Conservation (phyloP, 2,113 vertebrate species). For the Sinocyclocheilus anophthalmus region DNA sequence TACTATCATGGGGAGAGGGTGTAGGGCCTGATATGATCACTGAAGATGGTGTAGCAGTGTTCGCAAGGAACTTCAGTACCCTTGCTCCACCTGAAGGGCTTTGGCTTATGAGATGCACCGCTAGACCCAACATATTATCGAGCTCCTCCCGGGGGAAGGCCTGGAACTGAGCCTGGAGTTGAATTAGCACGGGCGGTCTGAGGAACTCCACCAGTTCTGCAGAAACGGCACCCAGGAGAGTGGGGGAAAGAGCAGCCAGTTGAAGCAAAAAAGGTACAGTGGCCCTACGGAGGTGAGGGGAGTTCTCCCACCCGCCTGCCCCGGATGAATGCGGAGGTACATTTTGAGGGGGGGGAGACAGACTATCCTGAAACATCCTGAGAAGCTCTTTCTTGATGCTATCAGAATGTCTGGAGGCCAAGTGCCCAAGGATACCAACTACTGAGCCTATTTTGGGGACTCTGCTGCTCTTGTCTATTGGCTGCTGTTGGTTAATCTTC, state of each 20-base stretch:
- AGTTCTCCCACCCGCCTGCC: constrained; percentile 69
- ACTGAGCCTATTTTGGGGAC: constrained; percentile 93
- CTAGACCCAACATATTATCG: constrained; percentile 85
- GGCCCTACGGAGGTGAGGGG: constrained; percentile 81
- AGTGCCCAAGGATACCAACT: constrained; percentile 90
- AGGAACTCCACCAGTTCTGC: constrained; percentile 88
- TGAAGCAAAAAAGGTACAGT: constrained; percentile 91
- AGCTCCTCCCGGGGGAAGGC: constrained; percentile 84
- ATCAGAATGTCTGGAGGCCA: constrained; percentile 86
- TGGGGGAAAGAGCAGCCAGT: constrained; percentile 87
- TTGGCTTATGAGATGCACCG: constrained; percentile 90
- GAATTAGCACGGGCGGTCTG: constrained; percentile 82
- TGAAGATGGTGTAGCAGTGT: constrained; percentile 88
- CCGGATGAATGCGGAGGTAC: constrained; percentile 67
- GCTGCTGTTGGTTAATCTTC: constrained; percentile 58
- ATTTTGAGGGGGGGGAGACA: constrained; percentile 73
- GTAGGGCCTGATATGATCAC: constrained; percentile 85
- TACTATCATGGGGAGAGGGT: constrained; percentile 82
- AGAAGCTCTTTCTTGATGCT: constrained; percentile 92
- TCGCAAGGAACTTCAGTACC: constrained; percentile 84
- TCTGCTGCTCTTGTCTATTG: constrained; percentile 78
- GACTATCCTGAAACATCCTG: constrained; percentile 90
- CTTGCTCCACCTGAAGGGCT: constrained; percentile 85
- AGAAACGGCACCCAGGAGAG: constrained; percentile 84
- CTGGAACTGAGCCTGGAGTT: constrained; percentile 86